A percentile compares a stretch with the other conserved stretches of the same genome.
phyloP scores from a whole-genome alignment of 2,888 invertebrate genomes.

The Coelogynopora nodosa region DNA sequence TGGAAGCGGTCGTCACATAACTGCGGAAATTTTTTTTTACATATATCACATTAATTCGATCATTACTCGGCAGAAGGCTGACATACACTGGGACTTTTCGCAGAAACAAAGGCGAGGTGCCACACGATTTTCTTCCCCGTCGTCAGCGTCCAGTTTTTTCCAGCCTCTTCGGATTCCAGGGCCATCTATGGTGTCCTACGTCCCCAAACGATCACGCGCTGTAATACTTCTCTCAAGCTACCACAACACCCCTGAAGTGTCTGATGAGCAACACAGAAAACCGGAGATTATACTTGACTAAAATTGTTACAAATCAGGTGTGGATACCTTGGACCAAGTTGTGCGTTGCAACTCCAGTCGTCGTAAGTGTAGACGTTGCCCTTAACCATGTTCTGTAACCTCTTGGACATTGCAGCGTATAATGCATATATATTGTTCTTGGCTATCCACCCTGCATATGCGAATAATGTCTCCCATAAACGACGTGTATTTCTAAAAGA shows the following conservation, averaged over 20 bases:
- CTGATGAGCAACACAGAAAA: neutral
- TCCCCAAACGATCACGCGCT: neutral
- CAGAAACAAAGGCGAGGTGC: neutral
- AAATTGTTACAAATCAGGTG: neutral
- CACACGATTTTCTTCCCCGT: neutral
- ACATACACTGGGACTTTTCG: neutral
- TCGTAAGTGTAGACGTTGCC: neutral
- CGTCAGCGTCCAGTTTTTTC: neutral
- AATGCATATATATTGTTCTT: neutral
- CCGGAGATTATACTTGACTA: neutral
- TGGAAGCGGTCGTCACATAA: conserved; percentile 13
- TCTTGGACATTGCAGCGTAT: conserved; percentile 10
- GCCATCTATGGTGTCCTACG: neutral
- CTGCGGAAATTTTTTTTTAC: conserved; percentile 18
- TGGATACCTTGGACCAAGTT: neutral
- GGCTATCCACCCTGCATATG: neutral
- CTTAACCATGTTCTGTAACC: neutral
- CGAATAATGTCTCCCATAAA: neutral
- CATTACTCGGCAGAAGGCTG: neutral
- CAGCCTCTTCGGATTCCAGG: conserved; percentile 1
- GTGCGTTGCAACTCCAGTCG: neutral
- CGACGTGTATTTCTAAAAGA: neutral
- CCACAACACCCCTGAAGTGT: neutral
- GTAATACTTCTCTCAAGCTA: neutral
- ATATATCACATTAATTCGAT: neutral